Percentiles rank a stretch among this genome's conserved stretches.
phyloP scores from a whole-genome alignment of 2,113 vertebrate species.

The Panthera leo region DNA sequence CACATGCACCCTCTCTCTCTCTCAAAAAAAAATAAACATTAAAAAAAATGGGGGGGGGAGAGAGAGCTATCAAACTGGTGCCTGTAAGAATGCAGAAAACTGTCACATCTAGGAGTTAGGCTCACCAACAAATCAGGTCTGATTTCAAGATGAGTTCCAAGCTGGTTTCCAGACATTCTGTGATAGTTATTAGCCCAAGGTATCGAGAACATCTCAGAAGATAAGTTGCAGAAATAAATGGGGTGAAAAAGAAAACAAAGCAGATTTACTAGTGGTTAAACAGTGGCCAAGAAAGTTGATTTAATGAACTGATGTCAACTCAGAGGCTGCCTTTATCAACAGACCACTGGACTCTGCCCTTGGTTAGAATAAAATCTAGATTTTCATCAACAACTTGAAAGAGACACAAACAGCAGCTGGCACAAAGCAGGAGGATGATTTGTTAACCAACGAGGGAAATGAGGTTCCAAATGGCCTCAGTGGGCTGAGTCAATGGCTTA shows the following conservation, averaged over 20 bases:
- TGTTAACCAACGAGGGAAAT: not conserved
- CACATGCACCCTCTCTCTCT: not conserved
- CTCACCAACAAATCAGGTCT: not conserved
- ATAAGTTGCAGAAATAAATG: not conserved
- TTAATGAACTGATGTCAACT: not conserved
- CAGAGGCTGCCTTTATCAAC: not conserved
- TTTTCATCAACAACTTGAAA: not conserved
- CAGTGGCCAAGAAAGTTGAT: not conserved
- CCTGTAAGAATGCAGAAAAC: rapidly evolving
- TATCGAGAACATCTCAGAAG: not conserved
- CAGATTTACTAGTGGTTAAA: not conserved
- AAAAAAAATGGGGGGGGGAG: not conserved
- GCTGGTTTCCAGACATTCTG: not conserved
- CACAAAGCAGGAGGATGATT: not conserved
- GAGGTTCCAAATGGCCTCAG: not conserved
- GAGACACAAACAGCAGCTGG: not conserved
- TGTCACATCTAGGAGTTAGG: not conserved
- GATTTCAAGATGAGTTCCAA: not conserved
- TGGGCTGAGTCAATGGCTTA: not conserved
- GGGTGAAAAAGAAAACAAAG: not conserved
- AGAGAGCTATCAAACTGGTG: not conserved
- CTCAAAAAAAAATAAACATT: not conserved
- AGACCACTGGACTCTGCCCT: not conserved
- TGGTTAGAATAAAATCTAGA: not conserved
- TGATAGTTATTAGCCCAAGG: not conserved